Conservation (phyloP, 2,797 vertebrate genomes). For the Catostomus latipinnis region DNA sequence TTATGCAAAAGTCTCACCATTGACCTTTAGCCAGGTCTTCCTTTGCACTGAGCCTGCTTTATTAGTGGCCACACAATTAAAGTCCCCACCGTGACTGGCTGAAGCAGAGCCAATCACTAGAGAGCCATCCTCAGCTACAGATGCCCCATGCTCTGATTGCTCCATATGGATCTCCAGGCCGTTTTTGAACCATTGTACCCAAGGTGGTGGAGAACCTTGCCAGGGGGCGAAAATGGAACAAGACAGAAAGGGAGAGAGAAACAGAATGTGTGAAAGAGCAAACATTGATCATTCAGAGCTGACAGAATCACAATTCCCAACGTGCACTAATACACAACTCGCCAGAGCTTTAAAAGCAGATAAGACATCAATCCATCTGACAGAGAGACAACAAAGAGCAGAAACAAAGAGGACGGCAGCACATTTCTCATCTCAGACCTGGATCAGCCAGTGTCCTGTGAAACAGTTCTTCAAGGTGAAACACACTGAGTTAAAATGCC, state of each 20-base stretch:
- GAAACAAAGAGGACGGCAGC: constrained; percentile 56
- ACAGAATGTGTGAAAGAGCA: neutral
- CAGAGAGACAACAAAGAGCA: constrained; percentile 55
- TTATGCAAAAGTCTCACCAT: constrained; percentile 72
- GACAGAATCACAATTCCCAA: constrained; percentile 61
- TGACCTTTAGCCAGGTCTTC: constrained; percentile 83
- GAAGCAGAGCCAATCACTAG: constrained; percentile 80
- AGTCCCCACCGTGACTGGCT: constrained; percentile 83
- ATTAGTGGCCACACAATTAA: constrained; percentile 86
- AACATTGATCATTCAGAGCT: constrained; percentile 55
- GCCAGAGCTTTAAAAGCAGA: constrained; percentile 64
- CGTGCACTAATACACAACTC: constrained; percentile 57
- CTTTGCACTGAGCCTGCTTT: constrained; percentile 84
- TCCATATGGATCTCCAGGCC: constrained; percentile 76
- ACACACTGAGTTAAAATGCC: constrained; percentile 53
- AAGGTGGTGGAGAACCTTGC: constrained; percentile 75
- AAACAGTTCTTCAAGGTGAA: constrained; percentile 63
- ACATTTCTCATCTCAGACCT: constrained; percentile 44
- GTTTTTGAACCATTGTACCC: constrained; percentile 85
- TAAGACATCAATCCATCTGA: constrained; percentile 61
- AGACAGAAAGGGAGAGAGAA: neutral
- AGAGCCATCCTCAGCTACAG: constrained; percentile 76
- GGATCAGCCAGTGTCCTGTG: constrained; percentile 50
- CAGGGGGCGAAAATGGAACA: constrained; percentile 13
- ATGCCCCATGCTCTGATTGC: constrained; percentile 70